Percentiles rank a stretch among this genome's conserved stretches.
Conservation (phyloP, 1,140 invertebrate genomes). For the Scaptomyza montana region DNA sequence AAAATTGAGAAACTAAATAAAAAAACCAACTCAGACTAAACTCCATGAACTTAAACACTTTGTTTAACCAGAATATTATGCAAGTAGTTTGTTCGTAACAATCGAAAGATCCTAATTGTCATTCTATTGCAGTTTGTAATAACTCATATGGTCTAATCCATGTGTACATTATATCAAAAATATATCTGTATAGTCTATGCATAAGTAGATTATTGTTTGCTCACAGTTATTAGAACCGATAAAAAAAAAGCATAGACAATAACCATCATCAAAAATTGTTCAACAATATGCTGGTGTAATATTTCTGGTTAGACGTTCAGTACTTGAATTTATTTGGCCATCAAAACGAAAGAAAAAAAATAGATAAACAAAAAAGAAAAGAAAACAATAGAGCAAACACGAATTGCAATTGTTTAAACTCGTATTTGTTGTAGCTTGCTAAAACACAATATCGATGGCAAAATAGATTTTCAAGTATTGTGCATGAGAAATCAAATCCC, state of each 20-base stretch:
- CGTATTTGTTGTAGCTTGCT: slow-evolving; percentile 57
- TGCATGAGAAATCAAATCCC: slow-evolving; percentile 82
- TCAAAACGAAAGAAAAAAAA: slow-evolving; percentile 42
- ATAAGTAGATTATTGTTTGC: slow-evolving; percentile 41
- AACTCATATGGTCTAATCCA: slow-evolving; percentile 12
- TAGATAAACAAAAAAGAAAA: slow-evolving; percentile 11
- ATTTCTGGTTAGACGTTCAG: slow-evolving; percentile 84
- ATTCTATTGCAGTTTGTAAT: slow-evolving; percentile 20
- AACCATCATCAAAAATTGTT: slow-evolving; percentile 74
- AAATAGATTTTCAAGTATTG: slow-evolving; percentile 84
- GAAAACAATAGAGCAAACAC: slow-evolving; percentile 32
- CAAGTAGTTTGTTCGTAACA: slow-evolving; percentile 82
- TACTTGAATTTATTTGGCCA: slow-evolving; percentile 83
- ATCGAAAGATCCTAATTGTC: slow-evolving; percentile 26
- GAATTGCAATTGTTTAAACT: slow-evolving; percentile 56
- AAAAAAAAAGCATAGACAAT: slow-evolving; percentile 60
- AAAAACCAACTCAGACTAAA: slow-evolving; percentile 66
- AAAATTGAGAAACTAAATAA: slow-evolving; percentile 62
- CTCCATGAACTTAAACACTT: slow-evolving; percentile 65
- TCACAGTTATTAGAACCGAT: slow-evolving; percentile 55
- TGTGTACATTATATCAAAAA: slow-evolving; percentile 8
- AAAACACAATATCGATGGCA: slow-evolving; percentile 65
- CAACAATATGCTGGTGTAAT: slow-evolving; percentile 84
- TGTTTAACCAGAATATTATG: slow-evolving; percentile 83
- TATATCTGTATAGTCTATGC: slow-evolving; percentile 24